Percentiles rank a stretch among this genome's conserved stretches.
Conservation (phyloP, 2,888 invertebrate genomes). For the Athripsodes cinereus region DNA sequence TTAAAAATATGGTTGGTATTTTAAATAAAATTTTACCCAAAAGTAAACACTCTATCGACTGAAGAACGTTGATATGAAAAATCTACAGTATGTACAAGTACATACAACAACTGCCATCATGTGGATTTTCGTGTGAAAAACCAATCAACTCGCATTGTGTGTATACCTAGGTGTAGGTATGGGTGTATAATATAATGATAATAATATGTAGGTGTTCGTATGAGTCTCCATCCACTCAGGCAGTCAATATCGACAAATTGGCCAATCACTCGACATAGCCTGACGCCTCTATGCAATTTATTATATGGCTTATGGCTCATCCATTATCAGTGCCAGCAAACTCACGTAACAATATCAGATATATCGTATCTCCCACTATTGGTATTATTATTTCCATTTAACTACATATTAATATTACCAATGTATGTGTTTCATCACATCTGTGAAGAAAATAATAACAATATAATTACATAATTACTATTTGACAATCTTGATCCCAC, state of each 20-base stretch:
- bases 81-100: not conserved
- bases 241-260: not conserved
- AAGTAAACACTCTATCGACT: no score
- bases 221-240: not conserved
- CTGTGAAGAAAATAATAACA: not conserved
- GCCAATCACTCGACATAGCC: not conserved
- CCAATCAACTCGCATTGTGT: not conserved
- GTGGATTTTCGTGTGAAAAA: not conserved
- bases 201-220: not conserved
- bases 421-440: not conserved
- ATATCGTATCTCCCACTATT: no score
- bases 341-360: not conserved
- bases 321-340: not conserved
- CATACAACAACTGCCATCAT: not conserved
- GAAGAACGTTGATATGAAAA: not conserved
- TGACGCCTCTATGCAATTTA: not conserved
- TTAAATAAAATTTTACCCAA: no score
- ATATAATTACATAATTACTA: not conserved
- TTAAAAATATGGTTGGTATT: no score
- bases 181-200: not conserved
- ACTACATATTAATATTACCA: no score
- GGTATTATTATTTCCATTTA: no score
- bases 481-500: not conserved
- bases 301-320: conserved; percentile 2
- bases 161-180: not conserved